Percentiles rank a stretch among this genome's conserved stretches.
phyloP scores from a whole-genome alignment of 2,113 vertebrate species.

The Psettodes erumei region DNA sequence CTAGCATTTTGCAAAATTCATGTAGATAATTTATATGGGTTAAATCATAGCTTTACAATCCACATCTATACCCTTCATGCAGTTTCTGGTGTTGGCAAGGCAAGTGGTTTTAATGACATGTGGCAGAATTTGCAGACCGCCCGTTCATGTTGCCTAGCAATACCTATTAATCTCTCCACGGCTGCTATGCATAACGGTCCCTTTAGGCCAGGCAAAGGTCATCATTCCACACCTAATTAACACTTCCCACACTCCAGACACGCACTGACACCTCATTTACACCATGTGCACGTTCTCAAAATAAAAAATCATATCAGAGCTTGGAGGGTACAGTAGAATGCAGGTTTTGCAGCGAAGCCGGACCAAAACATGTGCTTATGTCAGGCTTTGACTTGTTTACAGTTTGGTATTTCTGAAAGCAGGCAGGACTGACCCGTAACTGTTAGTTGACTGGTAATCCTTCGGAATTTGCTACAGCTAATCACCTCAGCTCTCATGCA shows the following conservation, averaged over 20 bases:
- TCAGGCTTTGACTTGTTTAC: conserved; percentile 78
- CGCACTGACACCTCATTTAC: conserved; percentile 27
- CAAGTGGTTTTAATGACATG: conserved; percentile 66
- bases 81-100: conserved; percentile 27
- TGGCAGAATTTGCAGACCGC: conserved; percentile 67
- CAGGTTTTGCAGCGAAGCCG: conserved; percentile 29
- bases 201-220: conserved; percentile 70
- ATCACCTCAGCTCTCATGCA: conserved; percentile 54
- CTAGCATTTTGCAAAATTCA: conserved; percentile 8
- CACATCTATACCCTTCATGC: conserved; percentile 18
- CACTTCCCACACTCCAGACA: conserved; percentile 38
- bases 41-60: conserved; percentile 29
- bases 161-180: conserved; percentile 68
- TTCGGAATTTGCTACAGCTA: conserved; percentile 71
- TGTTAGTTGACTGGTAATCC: conserved; percentile 71
- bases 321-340: conserved; percentile 39
- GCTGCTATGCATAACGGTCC: conserved; percentile 65
- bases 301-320: conserved; percentile 34
- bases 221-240: conserved; percentile 76
- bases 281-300: conserved; percentile 35
- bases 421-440: conserved; percentile 68
- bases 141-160: conserved; percentile 70
- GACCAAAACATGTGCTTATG: conserved; percentile 63
- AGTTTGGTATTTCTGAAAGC: conserved; percentile 67
- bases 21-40: conserved; percentile 9